Percentiles rank a stretch among this genome's conserved stretches.
These are phyloP conservation scores for Peromyscus maniculatus DNA, from an alignment of 2,113 vertebrate species.

Conservation along the genomic window DNA sequence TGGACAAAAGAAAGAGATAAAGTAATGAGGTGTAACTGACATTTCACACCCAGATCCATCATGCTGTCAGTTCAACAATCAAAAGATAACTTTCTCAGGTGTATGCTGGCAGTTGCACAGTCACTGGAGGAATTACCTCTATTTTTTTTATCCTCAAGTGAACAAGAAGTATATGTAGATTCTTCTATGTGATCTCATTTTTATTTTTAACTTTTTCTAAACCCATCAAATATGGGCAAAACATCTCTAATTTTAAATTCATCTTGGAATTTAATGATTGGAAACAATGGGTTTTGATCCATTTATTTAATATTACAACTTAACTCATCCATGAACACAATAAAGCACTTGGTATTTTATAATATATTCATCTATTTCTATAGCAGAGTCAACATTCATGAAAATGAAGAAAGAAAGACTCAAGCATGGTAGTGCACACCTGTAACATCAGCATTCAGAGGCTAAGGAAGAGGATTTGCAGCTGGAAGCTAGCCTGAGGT, in stretches of 20 bases:
- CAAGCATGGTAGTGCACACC: not conserved
- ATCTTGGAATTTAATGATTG: not conserved
- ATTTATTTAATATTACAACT: not conserved
- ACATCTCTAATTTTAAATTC: not conserved
- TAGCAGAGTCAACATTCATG: not conserved
- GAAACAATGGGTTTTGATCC: not conserved
- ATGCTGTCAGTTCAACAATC: not conserved
- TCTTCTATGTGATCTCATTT: not conserved
- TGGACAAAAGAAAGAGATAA: slow-evolving; percentile 45
- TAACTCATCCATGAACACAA: not conserved
- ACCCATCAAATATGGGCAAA: fast-evolving
- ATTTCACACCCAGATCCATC: slow-evolving; percentile 39
- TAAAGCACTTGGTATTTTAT: not conserved
- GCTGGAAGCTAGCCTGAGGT: not conserved
- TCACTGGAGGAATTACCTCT: not conserved
- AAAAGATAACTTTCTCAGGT: not conserved
- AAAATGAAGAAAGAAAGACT: not conserved
- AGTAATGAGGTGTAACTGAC: slow-evolving; percentile 42
- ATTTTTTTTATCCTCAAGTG: not conserved
- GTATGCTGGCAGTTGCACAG: not conserved
- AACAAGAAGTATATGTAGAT: not conserved
- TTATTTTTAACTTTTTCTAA: not conserved
- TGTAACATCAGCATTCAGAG: not conserved
- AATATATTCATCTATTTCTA: not conserved
- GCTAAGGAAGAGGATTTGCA: no score